Evolutionary conservation across 2,113 vertebrate species (phyloP), one percentile per base, ranked within the genome.

Genomic region (Paramisgurnus dabryanus): DNA sequence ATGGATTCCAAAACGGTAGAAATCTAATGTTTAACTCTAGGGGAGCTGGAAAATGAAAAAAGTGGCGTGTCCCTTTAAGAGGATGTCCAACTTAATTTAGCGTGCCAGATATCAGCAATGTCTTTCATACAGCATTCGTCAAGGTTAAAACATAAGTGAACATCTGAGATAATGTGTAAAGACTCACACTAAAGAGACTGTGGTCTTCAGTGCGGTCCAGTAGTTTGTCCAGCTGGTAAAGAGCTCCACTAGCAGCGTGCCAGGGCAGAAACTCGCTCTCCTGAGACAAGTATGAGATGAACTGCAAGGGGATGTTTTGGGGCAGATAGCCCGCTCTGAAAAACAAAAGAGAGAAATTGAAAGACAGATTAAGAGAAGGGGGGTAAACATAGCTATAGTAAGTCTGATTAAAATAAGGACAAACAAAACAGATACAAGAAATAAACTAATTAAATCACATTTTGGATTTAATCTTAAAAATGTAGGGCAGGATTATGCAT

Each of bases 191-290:
- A 91, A 99, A 99, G 89, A 98, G 89, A 85, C 93, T 95, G 94
- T 99, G 98, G 86, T 93, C 96, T 74, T 98, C 95, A 8, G 95
- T 96, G 85, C 96, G 96, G 90, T 99, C 98, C 93, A 99, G 88
- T 84, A 98, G 94, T 90, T 98, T 98, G 92, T 98, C 97, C 73
- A 99, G 91, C 88, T 97, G 96, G 92, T 98, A 98, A 80, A 99
- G 94, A 61, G 94, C 93, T 64, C 95, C 87, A 89, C 96, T 98
- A 92, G 96, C 96, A 64, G 98, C 93, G 4, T 99, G 96, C 98
- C 98, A 99, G 55, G 98, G 98, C 83, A 99, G 94, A 90, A 99
- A 99, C 92, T 97, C 95, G 80, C 92, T 94, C 91, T 99, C 98
- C 78, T 94, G 94, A 53, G 95, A 95, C 85, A 99, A 92, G 87